Percentiles rank a stretch among this genome's conserved stretches.
These are phyloP conservation scores for Gryllus longicercus DNA, from an alignment of 2,888 invertebrate genomes.

Conservation along the genomic window DNA sequence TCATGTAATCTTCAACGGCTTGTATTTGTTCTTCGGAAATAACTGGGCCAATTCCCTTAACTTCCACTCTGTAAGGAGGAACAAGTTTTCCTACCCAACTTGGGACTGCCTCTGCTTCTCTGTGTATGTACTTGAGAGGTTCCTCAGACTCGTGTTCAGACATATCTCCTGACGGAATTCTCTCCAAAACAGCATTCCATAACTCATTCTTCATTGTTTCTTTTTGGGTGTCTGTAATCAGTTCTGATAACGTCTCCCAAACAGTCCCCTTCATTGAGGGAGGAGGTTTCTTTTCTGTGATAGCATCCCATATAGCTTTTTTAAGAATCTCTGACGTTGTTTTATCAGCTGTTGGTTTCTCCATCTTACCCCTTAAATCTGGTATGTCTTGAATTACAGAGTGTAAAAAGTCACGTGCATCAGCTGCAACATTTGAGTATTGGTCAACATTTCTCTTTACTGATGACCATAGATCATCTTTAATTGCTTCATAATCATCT, in stretches of 20 bases:
- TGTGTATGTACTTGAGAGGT: background rate
- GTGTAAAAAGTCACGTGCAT: background rate
- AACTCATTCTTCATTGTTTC: background rate
- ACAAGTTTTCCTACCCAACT: constrained; percentile 1
- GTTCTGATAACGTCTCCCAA: background rate
- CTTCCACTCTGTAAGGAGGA: constrained; percentile 35
- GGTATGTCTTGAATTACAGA: background rate
- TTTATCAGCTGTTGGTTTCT: background rate
- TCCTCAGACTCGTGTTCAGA: background rate
- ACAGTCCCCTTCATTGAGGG: background rate
- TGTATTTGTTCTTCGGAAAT: constrained; percentile 53
- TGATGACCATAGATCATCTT: background rate
- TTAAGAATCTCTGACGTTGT: background rate
- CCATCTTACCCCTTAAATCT: background rate
- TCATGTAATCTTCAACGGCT: constrained; percentile 53
- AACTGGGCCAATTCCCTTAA: constrained; percentile 60
- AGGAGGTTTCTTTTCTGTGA: background rate
- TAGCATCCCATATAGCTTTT: background rate
- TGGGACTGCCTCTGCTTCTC: background rate
- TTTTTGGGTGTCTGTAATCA: background rate
- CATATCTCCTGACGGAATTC: background rate
- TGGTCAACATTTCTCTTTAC: background rate
- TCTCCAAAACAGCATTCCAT: background rate
- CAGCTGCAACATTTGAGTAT: background rate
- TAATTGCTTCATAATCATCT: background rate